phyloP scores from a whole-genome alignment of 2,797 vertebrate species.

The Astyanax mexicanus region DNA sequence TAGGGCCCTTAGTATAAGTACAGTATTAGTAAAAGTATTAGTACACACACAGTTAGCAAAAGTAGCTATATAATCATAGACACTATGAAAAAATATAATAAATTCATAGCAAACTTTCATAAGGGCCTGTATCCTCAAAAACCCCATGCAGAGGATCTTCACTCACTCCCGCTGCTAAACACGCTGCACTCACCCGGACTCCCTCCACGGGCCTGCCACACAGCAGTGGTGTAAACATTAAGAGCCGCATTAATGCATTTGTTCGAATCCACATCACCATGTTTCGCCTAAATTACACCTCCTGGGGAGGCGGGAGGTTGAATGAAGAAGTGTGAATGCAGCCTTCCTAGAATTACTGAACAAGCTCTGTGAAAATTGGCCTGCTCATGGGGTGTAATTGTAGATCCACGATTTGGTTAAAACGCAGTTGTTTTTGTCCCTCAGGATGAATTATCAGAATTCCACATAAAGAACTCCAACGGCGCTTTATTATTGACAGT shows the following conservation, averaged over 20 bases:
- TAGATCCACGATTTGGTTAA: conserved; percentile 8
- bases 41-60: too few relatives aligned
- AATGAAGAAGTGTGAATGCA: not conserved
- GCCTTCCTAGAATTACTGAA: conserved; percentile 12
- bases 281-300: conserved; percentile 22
- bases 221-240: conserved; percentile 25
- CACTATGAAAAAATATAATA: too few relatives aligned
- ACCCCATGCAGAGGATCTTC: conserved; percentile 54
- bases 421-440: not conserved
- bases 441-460: conserved; percentile 11
- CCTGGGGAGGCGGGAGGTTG: not conserved
- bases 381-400: conserved; percentile 8
- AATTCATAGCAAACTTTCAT: too few relatives aligned
- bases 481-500: not conserved
- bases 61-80: too few relatives aligned
- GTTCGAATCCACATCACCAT: conserved; percentile 21
- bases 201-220: conserved; percentile 31
- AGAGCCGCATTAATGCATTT: conserved; percentile 38
- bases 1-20: too few relatives aligned
- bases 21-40: too few relatives aligned
- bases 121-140: too few relatives aligned
- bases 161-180: conserved; percentile 65
- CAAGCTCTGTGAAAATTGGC: not conserved
- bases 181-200: conserved; percentile 65
- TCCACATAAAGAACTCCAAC: conserved; percentile 17